phyloP scores from a whole-genome alignment of 92 coral and sea anemone genomes.

The Pocillopora meandrina region DNA sequence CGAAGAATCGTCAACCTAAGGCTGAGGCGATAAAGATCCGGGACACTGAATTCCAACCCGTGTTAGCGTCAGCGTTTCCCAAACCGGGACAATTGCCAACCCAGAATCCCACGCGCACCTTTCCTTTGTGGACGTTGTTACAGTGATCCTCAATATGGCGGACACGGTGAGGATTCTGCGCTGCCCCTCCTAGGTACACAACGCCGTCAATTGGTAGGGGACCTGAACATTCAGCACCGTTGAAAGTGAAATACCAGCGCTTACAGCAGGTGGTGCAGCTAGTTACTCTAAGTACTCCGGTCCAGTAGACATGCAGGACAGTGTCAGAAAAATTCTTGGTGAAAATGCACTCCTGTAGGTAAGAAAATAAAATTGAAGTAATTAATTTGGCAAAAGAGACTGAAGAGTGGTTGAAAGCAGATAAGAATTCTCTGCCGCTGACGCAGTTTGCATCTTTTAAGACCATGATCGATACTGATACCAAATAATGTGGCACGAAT shows the following conservation, averaged over 20 bases:
- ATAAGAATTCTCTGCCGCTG: not conserved
- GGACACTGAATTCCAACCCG: constrained; percentile 30
- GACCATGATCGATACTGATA: no score
- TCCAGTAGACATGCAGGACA: constrained; percentile 14
- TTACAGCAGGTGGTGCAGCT: constrained; percentile 24
- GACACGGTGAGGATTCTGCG: constrained; percentile 30
- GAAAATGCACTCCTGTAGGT: constrained; percentile 8
- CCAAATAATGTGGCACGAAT: no score
- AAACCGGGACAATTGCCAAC: constrained; percentile 12
- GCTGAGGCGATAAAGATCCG: constrained; percentile 27
- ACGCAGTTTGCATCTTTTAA: no score
- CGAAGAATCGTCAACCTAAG: no score
- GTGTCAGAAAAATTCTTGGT: constrained; percentile 33
- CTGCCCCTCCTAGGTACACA: constrained; percentile 13
- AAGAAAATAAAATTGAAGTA: not conserved
- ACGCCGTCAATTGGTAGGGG: constrained; percentile 51
- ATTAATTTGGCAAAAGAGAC: not conserved
- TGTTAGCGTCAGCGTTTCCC: not conserved
- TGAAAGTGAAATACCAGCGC: constrained; percentile 57
- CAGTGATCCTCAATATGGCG: constrained; percentile 60
- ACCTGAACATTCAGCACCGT: constrained; percentile 46
- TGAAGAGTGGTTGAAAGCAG: not conserved
- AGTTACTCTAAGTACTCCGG: not conserved
- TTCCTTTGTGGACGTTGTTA: constrained; percentile 38
- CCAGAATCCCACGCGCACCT: constrained; percentile 40